Evolutionary conservation across 1,140 invertebrate species (phyloP), one percentile per base, ranked within the genome.

Genomic region (honey bee (Apis mellifera)): DNA sequence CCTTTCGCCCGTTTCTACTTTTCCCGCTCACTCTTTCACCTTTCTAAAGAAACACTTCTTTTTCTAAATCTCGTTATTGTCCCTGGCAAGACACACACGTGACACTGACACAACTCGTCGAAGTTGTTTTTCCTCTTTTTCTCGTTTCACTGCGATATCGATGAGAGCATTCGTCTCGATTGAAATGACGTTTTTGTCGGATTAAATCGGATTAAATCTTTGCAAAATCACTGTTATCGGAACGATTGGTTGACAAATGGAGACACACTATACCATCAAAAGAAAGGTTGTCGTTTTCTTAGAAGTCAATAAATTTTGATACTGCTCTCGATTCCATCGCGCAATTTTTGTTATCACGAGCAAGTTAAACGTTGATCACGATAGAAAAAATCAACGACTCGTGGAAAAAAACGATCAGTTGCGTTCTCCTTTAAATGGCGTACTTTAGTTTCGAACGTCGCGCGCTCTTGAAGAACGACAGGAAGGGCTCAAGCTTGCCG

Each of bases 1-100:
- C 62, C 62, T 50, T 66, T 32, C 42, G 65, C 72, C 74, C 59
- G 17, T 75, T 55, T 55, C 57, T 66, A 76, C 15, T 59, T 59
- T 54, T 50, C 57, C 17, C 32, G 52, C 59, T 60, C 59, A 42
- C 72, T 70, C 50, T 62, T 64, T 66, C 70, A 60, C 62, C 66
- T 70, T 23, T 23, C 83, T 15, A 0, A 17, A 8, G 32, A n/a
- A 21, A 64, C 86, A 84, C 85, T 77, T 65, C 65, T 65, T 17
- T 50, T 13, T 19, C 4, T 60, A 21, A 59, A 81, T 86, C 85
- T 84, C 72, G 59, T 65, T 70, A 62, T 78, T 66, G 72, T 82
- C 74, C 74, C 77, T 48, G 19, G 9, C 66, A 54, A 48, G 15
- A 62, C 81, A 71, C 60, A 32, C 78, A 74, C 76, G 82, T 72